Evolutionary conservation across 2,113 vertebrate species (phyloP), one percentile per base, ranked within the genome.

Genomic region (Aphelocoma coerulescens): DNA sequence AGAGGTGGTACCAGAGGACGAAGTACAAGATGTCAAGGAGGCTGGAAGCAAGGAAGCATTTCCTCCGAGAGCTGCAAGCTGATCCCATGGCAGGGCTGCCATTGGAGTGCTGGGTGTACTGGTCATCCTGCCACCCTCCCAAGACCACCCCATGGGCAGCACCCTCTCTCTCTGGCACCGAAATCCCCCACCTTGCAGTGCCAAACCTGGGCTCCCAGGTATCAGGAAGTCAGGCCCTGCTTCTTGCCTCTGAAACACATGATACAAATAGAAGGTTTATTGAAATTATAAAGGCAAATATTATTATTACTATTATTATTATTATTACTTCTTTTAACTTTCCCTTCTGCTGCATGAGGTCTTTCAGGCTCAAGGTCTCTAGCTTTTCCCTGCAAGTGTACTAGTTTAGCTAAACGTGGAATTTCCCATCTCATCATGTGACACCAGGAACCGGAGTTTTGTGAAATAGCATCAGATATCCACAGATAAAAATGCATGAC

Each of bases 21-120:
- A 5, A 26, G n/a, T 33, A 61, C 19, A 41, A 71, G 39, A 30
- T 2, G 9, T 15, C n/a, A 44, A 49, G 18, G 22, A 69, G 59
- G 41, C 20, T 52, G 75, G 20, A 80, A 49, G 55, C 55, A 86
- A 37, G 48, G 43, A 58, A 48, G 30, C 13, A 19, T 33, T 71
- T 55, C 28, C 27, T 68, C 24, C 0, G 0, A 39, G 48, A 49
- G 49, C 30, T 0, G 0, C n/a, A 59, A 63, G 17, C 27, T 2
- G 1, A 44, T 8, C 24, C 13, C 2, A 4, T 0, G 1, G 32
- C 39, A 63, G n/a, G 51, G 65, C 41, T 89, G 37, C n/a, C 3
- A 3, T 0, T 1, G 3, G 26, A 52, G 54, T 7, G 30, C 28
- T 76, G 58, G 9, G 7, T 11, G 4, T 5, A 1, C 20, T 4